Evolutionary conservation across 30 jellyfish, hydroid and myxozoan genomes (phyloP).

Genomic region (Cassiopea andromeda): DNA sequence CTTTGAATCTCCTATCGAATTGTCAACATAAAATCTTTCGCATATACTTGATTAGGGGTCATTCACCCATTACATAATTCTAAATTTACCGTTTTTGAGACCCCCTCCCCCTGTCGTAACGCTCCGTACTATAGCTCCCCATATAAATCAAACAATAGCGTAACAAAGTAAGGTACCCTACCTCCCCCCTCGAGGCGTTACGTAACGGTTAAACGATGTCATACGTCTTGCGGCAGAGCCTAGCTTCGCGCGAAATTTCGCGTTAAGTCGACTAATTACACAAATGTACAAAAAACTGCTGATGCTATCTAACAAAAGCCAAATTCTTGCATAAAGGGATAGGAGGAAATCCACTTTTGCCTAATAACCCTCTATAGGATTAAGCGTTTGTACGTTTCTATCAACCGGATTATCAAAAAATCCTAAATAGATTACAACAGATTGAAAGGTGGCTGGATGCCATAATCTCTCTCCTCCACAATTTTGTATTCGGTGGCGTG

Average conservation of each 20-base stretch:
- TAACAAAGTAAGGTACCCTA: no score
- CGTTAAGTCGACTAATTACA: not conserved
- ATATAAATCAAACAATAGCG: no score
- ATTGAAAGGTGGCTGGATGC: constrained; percentile 10
- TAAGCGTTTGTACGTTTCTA: not conserved
- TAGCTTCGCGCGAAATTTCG: not conserved
- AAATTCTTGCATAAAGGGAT: not conserved
- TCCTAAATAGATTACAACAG: constrained; percentile 1
- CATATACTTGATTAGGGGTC: no score
- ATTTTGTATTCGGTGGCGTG: not conserved
- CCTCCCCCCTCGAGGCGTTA: no score
- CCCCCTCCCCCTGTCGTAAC: no score
- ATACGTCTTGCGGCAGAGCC: no score
- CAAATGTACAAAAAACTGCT: not conserved
- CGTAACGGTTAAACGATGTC: no score
- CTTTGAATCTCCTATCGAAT: no score
- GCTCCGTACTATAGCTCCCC: no score
- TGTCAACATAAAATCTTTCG: no score
- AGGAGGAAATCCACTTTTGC: constrained; percentile 31
- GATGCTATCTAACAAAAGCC: not conserved
- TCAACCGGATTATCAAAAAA: constrained; percentile 22
- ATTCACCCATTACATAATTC: no score
- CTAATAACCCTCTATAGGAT: constrained; percentile 9
- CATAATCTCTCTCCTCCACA: not conserved
- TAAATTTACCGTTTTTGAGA: no score